Conservation (phyloP, 2,888 invertebrate genomes). For the Celastrina argiolus region DNA sequence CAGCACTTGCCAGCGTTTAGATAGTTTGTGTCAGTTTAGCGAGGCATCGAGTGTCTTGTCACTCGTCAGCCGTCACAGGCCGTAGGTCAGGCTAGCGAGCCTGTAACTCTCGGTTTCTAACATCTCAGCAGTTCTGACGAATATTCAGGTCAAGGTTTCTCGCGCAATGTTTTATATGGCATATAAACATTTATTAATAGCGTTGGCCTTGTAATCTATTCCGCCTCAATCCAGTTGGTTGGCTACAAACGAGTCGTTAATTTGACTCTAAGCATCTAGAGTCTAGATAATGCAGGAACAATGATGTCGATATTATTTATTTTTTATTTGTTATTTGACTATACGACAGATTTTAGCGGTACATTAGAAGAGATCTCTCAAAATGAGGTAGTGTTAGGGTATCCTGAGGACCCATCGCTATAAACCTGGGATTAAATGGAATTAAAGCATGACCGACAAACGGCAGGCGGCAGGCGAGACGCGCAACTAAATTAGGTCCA, state of each 20-base stretch:
- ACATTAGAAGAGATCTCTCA: too few relatives aligned
- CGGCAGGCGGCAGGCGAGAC: neutral
- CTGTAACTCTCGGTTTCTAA: neutral
- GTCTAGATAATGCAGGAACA: neutral
- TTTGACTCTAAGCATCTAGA: neutral
- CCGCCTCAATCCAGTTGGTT: neutral
- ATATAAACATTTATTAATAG: slow-evolving; percentile 9
- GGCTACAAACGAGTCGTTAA: neutral
- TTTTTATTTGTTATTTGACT: neutral
- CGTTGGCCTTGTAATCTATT: neutral
- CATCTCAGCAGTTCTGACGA: neutral
- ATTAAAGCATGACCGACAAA: neutral
- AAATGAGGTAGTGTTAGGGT: neutral
- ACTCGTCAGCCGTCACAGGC: neutral
- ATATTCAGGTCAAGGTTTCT: slow-evolving; percentile 1
- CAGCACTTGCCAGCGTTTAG: neutral
- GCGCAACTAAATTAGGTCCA: neutral
- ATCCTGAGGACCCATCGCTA: neutral
- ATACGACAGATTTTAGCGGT: too few relatives aligned
- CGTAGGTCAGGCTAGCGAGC: neutral
- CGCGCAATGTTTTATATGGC: slow-evolving; percentile 5
- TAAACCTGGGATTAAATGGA: neutral
- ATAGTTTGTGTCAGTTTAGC: neutral
- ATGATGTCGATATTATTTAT: neutral
- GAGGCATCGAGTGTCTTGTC: neutral